Percentiles rank a stretch among this genome's conserved stretches.
Evolutionary conservation across 2,888 invertebrate genomes (phyloP).

Genomic region (Uropetala carovei): DNA sequence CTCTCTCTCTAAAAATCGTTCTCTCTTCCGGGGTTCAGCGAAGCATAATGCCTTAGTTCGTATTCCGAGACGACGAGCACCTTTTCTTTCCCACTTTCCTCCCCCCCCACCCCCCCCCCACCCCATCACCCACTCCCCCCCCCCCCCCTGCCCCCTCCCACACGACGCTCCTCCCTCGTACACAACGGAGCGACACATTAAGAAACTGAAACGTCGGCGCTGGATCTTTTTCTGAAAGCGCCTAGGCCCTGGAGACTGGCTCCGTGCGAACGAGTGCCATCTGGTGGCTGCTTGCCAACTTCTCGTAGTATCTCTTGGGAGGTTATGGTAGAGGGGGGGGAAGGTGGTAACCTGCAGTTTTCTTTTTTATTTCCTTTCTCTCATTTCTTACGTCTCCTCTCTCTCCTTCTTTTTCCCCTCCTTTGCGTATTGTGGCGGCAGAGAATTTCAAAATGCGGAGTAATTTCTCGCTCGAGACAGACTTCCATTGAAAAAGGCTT

Average conservation of each 20-base stretch:
- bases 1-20: background rate
- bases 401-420: background rate
- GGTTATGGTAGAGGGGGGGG: background rate
- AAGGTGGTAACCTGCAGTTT: too few species aligned
- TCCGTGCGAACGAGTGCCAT: background rate
- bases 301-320: background rate
- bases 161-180: too few species aligned
- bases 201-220: background rate
- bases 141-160: too few species aligned
- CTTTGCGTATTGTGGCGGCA: background rate
- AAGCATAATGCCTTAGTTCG: background rate
- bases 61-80: too few species aligned
- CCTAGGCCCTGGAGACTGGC: background rate
- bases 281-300: background rate
- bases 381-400: background rate
- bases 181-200: background rate
- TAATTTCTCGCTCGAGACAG: background rate
- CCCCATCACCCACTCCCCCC: too few species aligned
- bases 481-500: background rate
- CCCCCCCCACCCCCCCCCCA: too few species aligned
- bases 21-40: background rate
- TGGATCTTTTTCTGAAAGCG: background rate
- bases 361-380: too few species aligned
- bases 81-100: too few species aligned
- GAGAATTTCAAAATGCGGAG: conserved; percentile 15